Conservation (phyloP, 1,140 invertebrate species). For the Conus ventricosus region DNA sequence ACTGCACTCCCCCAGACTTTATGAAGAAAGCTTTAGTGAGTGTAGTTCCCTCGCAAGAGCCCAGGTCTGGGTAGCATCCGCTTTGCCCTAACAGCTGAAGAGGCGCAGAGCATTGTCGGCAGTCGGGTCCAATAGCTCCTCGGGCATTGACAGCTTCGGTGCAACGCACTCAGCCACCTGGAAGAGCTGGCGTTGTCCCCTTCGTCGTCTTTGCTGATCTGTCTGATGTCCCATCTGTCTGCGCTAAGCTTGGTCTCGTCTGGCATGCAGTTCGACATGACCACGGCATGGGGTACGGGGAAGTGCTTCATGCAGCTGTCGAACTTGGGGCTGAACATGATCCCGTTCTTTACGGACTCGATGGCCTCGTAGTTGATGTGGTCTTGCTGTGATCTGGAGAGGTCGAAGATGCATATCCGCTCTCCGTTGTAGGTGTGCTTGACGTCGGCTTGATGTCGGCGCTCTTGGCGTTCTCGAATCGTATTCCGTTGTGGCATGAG, state of each 20-base stretch:
- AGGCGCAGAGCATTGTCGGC: too few species aligned
- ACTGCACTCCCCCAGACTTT: too few species aligned
- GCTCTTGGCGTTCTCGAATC: conserved; percentile 31
- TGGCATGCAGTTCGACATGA: conserved; percentile 19
- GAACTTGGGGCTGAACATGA: conserved; percentile 37
- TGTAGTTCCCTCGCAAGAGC: too few species aligned
- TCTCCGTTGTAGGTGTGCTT: conserved; percentile 26
- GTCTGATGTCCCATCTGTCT: conserved; percentile 24
- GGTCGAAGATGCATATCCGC: conserved; percentile 35
- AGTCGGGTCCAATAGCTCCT: too few species aligned
- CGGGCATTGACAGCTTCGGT: too few species aligned
- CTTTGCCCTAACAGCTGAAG: too few species aligned
- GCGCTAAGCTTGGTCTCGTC: neutral
- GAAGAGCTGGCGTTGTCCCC: neutral
- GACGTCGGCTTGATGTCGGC: conserved; percentile 22
- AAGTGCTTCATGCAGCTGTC: conserved; percentile 7
- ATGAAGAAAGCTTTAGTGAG: too few species aligned
- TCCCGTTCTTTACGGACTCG: conserved; percentile 38
- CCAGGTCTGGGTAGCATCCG: too few species aligned
- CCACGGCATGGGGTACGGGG: conserved; percentile 6
- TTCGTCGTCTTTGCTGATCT: neutral
- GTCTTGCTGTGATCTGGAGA: neutral
- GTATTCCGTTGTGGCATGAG: neutral
- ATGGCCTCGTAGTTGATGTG: conserved; percentile 36
- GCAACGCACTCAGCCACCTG: too few species aligned